Conservation (phyloP, 2,797 vertebrate genomes). For the Parauchenoglanis punctatus region DNA sequence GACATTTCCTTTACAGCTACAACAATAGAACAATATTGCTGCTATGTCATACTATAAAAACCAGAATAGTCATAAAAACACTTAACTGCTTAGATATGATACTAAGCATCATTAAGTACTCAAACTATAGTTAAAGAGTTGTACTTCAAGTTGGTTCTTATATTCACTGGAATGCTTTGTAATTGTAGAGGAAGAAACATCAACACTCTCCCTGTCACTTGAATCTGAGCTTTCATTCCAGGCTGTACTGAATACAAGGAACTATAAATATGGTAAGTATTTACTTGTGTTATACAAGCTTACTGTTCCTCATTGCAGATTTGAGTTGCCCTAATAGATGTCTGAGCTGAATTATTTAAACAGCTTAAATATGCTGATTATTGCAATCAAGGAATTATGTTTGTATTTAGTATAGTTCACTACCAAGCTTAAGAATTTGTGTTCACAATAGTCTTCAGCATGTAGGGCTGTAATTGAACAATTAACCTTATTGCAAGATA, state of each 20-base stretch:
- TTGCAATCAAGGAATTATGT: neutral
- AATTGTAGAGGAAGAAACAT: neutral
- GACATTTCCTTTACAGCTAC: neutral
- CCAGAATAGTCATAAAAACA: neutral
- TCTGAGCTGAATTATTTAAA: neutral
- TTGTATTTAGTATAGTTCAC: neutral
- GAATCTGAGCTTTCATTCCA: neutral
- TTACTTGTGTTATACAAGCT: neutral
- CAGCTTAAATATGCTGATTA: neutral
- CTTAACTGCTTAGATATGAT: neutral
- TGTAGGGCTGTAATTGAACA: conserved; percentile 61
- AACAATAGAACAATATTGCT: conserved; percentile 6
- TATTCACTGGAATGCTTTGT: neutral
- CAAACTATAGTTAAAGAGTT: neutral
- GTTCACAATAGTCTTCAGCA: conserved; percentile 15
- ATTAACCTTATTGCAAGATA: conserved; percentile 67
- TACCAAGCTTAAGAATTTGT: neutral
- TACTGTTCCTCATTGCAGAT: neutral
- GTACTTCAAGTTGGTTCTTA: neutral
- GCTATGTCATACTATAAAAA: conserved; percentile 4
- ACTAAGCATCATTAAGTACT: neutral
- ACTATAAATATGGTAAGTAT: neutral
- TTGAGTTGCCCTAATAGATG: neutral
- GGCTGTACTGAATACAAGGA: too few relatives aligned
- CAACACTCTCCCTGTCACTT: neutral